phyloP scores from a whole-genome alignment of 1,140 invertebrate genomes.

The Mycetomoellerius zeteki region DNA sequence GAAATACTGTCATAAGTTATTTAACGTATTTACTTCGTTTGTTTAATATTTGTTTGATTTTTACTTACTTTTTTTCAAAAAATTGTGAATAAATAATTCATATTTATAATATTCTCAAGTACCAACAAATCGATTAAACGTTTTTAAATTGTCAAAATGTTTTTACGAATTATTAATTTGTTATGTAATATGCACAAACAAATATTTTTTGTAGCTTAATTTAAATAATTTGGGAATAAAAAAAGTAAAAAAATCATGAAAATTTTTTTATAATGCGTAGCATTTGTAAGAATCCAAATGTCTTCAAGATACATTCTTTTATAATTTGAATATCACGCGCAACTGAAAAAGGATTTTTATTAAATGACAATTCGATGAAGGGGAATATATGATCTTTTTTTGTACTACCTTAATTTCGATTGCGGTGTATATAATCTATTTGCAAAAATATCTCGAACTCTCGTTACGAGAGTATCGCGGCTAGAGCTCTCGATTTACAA shows the following conservation, averaged over 20 bases:
- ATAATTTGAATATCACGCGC: background rate
- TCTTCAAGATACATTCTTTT: background rate
- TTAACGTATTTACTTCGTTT: too few species aligned
- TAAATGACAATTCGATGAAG: background rate
- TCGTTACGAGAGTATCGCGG: constrained; percentile 1
- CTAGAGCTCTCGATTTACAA: background rate
- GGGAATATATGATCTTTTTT: background rate
- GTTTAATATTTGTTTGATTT: too few species aligned
- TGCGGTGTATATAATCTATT: background rate
- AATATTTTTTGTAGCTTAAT: background rate
- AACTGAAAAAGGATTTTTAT: background rate
- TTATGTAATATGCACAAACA: background rate
- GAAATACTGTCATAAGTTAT: too few species aligned
- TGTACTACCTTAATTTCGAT: background rate
- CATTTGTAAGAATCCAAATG: too few species aligned
- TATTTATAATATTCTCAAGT: too few species aligned
- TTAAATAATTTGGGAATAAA: background rate
- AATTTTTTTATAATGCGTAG: too few species aligned
- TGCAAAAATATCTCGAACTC: background rate
- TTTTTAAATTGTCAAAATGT: background rate
- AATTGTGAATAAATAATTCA: too few species aligned
- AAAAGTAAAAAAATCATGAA: background rate
- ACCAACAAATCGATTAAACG: background rate
- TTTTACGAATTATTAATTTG: background rate
- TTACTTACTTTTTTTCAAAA: too few species aligned